A percentile compares a stretch with the other conserved stretches of the same genome.
These are phyloP conservation scores for Perodicticus potto DNA, from an alignment of 2,797 vertebrate genomes.

Conservation along the genomic window DNA sequence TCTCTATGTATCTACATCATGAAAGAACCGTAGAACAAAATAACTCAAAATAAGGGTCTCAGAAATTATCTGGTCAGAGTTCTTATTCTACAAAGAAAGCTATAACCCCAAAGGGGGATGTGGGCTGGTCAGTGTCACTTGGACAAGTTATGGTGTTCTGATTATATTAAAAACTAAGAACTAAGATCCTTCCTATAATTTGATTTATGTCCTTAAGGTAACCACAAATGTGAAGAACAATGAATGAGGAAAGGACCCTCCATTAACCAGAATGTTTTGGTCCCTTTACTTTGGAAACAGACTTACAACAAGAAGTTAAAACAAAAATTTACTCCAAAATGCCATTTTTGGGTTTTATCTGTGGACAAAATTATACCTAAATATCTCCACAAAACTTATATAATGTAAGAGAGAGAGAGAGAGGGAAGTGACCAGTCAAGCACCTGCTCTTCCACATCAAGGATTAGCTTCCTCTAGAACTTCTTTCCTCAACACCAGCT, in stretches of 20 bases:
- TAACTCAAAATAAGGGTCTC: neutral
- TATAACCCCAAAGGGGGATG: neutral
- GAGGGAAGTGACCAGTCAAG: neutral
- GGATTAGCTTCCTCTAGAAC: neutral
- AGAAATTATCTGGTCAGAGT: neutral
- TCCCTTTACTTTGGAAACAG: neutral
- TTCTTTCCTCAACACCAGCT: neutral
- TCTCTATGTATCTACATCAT: neutral
- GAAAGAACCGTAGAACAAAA: neutral
- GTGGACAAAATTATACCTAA: neutral
- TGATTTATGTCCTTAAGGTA: neutral
- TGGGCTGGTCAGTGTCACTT: neutral
- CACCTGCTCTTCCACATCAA: neutral
- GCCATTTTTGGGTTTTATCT: neutral
- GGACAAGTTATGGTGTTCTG: neutral
- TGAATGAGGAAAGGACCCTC: neutral
- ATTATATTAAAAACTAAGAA: neutral
- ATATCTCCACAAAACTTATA: neutral
- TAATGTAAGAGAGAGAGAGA: neutral
- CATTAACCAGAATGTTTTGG: neutral
- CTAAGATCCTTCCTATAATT: neutral
- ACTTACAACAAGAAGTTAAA: neutral
- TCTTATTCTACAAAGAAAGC: neutral
- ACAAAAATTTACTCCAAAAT: neutral
- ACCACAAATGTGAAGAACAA: neutral